Evolutionary conservation across 2,888 invertebrate species (phyloP).

Genomic region (Brachylomia viminalis): DNA sequence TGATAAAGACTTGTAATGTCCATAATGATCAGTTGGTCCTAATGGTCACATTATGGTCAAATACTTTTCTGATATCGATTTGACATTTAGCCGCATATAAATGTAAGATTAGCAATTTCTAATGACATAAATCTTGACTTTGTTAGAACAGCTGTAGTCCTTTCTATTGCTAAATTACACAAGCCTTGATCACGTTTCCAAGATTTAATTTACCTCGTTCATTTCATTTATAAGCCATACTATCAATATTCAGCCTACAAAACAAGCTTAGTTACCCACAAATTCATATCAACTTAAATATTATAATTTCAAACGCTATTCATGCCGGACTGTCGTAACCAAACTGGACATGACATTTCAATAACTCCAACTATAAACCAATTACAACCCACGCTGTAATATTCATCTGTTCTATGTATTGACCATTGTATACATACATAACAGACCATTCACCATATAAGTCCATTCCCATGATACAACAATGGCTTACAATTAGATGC

Average conservation of each 20-base stretch:
- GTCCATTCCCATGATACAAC: constrained; percentile 85
- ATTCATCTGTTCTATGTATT: constrained; percentile 54
- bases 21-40: constrained; percentile 23
- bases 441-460: constrained; percentile 44
- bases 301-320: constrained; percentile 51
- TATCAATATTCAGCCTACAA: constrained; percentile 16
- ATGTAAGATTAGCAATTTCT: constrained; percentile 15
- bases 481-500: constrained; percentile 88
- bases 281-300: constrained; percentile 33
- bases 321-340: constrained; percentile 25
- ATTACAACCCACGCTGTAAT: constrained; percentile 55
- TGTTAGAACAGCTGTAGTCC: not conserved
- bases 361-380: constrained; percentile 58
- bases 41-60: constrained; percentile 42
- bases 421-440: constrained; percentile 51
- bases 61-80: constrained; percentile 33
- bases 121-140: not conserved
- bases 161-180: constrained; percentile 7
- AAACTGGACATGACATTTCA: constrained; percentile 62
- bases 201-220: not conserved
- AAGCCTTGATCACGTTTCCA: constrained; percentile 10
- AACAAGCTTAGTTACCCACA: constrained; percentile 11
- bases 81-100: not conserved
- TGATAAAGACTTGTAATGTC: constrained; percentile 28
- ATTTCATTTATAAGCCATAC: not conserved